Conservation (phyloP, 2,888 invertebrate species). For the Campaea margaritaria region DNA sequence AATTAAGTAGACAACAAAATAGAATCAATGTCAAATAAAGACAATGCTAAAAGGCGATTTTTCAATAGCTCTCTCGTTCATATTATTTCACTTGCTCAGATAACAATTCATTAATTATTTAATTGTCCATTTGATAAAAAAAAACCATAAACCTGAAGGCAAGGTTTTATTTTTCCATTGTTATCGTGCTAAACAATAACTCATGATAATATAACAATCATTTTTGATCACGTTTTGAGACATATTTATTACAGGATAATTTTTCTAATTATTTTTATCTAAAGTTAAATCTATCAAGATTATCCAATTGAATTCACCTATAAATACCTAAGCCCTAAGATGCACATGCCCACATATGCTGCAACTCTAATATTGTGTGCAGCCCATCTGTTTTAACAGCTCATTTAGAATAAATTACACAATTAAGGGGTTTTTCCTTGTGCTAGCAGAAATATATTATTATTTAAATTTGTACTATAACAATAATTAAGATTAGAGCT, state of each 20-base stretch:
- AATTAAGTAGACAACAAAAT: too few relatives aligned
- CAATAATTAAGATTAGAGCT: background rate
- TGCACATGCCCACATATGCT: background rate
- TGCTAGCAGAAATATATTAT: background rate
- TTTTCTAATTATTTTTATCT: too few relatives aligned
- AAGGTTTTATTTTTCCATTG: slow-evolving; percentile 8
- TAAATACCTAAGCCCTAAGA: slow-evolving; percentile 1
- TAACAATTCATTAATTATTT: slow-evolving; percentile 1
- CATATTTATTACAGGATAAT: too few relatives aligned
- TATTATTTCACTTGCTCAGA: background rate
- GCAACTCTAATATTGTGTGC: background rate
- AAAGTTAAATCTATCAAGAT: too few relatives aligned
- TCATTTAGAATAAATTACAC: slow-evolving; percentile 1
- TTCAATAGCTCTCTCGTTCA: background rate
- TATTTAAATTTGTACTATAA: slow-evolving; percentile 2
- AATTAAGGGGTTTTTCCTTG: slow-evolving; percentile 10
- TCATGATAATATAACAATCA: background rate
- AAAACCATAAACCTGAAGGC: slow-evolving; percentile 6
- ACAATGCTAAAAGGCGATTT: background rate
- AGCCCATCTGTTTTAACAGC: background rate
- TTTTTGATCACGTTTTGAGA: too few relatives aligned
- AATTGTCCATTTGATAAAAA: background rate
- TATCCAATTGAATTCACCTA: too few relatives aligned
- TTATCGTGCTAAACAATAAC: slow-evolving; percentile 4
- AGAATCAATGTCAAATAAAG: too few relatives aligned